A percentile compares a stretch with the other conserved stretches of the same genome.
Evolutionary conservation across 2,797 vertebrate species (phyloP).

Genomic region (Girardinus metallicus): DNA sequence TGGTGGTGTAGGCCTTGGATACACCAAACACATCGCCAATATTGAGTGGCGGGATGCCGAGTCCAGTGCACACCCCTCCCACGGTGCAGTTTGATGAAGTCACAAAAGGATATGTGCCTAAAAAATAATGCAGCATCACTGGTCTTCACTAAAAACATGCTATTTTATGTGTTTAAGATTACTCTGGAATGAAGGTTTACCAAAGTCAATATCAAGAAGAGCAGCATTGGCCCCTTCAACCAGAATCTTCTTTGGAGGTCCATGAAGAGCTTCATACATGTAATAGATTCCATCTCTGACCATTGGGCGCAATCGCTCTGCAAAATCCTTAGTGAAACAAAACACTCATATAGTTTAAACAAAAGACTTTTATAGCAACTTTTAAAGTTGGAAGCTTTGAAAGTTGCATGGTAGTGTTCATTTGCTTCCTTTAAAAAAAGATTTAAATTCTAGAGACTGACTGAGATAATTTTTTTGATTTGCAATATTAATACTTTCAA

Average conservation of each 20-base stretch:
- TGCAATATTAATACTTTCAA: neutral
- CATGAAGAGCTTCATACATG: conserved; percentile 97
- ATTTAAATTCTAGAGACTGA: neutral
- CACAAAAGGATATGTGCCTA: conserved; percentile 98
- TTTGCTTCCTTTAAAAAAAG: neutral
- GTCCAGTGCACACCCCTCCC: conserved; percentile 94
- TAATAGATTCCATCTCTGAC: conserved; percentile 96
- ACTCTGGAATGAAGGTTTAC: conserved; percentile 64
- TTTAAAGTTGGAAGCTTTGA: neutral
- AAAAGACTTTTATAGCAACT: neutral
- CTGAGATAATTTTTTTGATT: neutral
- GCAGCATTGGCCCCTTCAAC: conserved; percentile 98
- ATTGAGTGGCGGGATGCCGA: conserved; percentile 93
- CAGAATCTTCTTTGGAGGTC: conserved; percentile 92
- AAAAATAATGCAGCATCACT: conserved; percentile 5
- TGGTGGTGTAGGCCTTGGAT: conserved; percentile 95
- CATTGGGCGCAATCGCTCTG: conserved; percentile 95
- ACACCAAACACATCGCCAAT: conserved; percentile 96
- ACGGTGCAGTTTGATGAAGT: conserved; percentile 98
- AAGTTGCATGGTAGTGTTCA: neutral
- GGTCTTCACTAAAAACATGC: neutral
- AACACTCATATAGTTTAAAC: neutral
- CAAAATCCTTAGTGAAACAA: conserved; percentile 83
- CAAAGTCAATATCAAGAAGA: conserved; percentile 98
- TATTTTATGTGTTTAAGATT: neutral